These are phyloP conservation scores for Chinchilla lanigera DNA, from an alignment of 2,113 vertebrate genomes.

Conservation along the genomic window DNA sequence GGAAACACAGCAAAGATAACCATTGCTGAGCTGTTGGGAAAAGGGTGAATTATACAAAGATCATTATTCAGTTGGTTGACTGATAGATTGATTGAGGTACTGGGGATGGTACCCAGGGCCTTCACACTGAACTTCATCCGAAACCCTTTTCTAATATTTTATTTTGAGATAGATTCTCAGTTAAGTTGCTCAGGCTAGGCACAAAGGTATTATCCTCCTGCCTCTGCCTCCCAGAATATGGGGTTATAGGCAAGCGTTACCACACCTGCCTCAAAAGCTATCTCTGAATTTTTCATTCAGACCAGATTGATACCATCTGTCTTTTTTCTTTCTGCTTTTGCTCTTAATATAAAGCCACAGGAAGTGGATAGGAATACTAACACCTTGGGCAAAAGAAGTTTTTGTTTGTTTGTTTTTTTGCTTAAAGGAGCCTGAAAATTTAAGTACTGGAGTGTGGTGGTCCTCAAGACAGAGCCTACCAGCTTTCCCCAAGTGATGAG, in stretches of 20 bases:
- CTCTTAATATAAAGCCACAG: background rate
- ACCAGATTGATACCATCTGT: background rate
- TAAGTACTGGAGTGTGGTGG: accelerated
- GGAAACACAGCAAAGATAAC: background rate
- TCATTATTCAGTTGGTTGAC: background rate
- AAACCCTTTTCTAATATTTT: background rate
- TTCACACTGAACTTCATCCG: background rate
- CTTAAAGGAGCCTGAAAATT: background rate
- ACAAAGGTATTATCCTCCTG: background rate
- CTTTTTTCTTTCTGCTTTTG: background rate
- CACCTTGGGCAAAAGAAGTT: background rate
- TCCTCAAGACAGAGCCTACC: background rate
- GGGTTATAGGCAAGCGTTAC: background rate
- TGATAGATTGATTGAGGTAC: background rate
- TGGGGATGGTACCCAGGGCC: background rate
- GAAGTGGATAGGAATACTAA: background rate
- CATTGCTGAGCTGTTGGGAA: background rate
- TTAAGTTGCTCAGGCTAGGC: background rate
- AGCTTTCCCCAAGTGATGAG: background rate
- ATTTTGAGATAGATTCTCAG: background rate
- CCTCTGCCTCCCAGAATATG: background rate
- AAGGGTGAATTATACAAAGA: background rate
- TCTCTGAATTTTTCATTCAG: background rate
- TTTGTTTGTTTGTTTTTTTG: no score
- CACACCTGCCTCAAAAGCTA: background rate